These are phyloP conservation scores for Zosterops lateralis DNA, from an alignment of 2,113 vertebrate genomes.

Conservation along the genomic window DNA sequence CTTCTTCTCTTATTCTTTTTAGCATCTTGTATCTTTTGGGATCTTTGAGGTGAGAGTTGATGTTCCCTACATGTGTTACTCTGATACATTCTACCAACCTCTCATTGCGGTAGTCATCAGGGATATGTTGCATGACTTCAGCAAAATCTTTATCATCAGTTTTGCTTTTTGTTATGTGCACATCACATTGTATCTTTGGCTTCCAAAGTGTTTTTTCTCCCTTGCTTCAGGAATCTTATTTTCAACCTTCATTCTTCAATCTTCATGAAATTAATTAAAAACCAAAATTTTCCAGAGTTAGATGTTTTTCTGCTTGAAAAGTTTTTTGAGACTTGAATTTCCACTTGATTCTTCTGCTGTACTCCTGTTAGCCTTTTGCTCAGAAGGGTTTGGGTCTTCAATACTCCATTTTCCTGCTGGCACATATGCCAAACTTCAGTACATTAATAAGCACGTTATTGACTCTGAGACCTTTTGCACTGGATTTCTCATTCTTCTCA, in stretches of 20 bases:
- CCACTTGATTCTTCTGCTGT: neutral
- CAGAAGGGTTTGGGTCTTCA: neutral
- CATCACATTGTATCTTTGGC: neutral
- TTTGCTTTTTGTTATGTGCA: neutral
- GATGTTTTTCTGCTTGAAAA: neutral
- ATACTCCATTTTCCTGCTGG: neutral
- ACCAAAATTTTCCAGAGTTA: neutral
- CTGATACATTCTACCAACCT: rapidly evolving
- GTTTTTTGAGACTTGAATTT: neutral
- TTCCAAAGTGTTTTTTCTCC: neutral
- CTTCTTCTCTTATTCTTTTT: neutral
- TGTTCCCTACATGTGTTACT: neutral
- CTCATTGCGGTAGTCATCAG: neutral
- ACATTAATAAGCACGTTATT: neutral
- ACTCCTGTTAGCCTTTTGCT: neutral
- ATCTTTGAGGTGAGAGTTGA: neutral
- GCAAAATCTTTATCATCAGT: neutral
- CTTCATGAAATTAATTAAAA: neutral
- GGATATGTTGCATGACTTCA: neutral
- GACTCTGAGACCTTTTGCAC: neutral
- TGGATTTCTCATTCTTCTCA: constrained; percentile 3
- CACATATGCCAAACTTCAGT: neutral
- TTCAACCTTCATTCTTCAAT: neutral
- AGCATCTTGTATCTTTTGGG: neutral
- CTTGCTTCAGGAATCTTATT: neutral